Evolutionary conservation across 1,140 invertebrate species (phyloP).

Genomic region (Euschistus heros): DNA sequence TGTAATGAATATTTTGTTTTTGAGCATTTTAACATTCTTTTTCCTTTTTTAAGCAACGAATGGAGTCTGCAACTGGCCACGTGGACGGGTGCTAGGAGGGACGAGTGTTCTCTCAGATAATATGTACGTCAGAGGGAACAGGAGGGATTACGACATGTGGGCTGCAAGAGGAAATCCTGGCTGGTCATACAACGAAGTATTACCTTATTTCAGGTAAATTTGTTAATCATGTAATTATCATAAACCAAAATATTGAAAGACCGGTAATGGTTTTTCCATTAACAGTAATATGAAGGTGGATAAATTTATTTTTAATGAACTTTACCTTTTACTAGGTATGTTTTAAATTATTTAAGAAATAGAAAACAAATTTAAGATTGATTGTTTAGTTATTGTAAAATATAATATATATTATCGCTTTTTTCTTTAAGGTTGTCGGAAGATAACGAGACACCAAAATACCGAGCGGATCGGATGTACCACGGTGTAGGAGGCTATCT

Average conservation of each 20-base stretch:
- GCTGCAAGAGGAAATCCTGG: slow-evolving; percentile 36
- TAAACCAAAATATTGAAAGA: no score
- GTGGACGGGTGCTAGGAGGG: slow-evolving; percentile 49
- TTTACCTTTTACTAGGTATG: no score
- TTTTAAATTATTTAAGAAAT: no score
- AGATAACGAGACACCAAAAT: not conserved
- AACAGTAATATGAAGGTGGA: no score
- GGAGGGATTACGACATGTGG: slow-evolving; percentile 47
- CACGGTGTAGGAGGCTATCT: slow-evolving; percentile 51
- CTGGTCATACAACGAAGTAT: slow-evolving; percentile 44
- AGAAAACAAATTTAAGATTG: no score
- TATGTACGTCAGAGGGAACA: slow-evolving; percentile 48
- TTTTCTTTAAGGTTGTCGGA: slow-evolving; percentile 1
- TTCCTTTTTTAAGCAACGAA: not conserved
- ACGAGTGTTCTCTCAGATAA: slow-evolving; percentile 49
- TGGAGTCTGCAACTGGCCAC: slow-evolving; percentile 7
- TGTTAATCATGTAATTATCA: no score
- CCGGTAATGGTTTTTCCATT: no score
- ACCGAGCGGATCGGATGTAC: not conserved
- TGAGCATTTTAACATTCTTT: no score
- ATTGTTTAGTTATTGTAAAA: not conserved
- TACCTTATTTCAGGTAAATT: slow-evolving; percentile 37
- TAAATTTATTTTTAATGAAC: no score
- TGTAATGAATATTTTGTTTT: no score
- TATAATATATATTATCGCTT: no score